A percentile compares a stretch with the other conserved stretches of the same genome.
Conservation (phyloP, 2,113 vertebrate species). For the Malaclemys terrapin region DNA sequence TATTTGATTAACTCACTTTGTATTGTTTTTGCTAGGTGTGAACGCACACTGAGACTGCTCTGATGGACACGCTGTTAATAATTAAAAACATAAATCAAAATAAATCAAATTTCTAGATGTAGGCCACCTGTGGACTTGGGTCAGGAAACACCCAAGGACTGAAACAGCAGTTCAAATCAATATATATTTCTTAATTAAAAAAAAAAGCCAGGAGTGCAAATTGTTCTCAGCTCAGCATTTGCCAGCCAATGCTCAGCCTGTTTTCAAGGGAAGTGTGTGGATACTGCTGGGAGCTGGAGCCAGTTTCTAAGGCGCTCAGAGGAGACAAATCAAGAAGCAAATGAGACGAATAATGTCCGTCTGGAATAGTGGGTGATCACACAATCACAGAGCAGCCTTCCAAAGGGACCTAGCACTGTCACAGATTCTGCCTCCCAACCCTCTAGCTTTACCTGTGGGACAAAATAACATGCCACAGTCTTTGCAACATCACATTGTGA, state of each 20-base stretch:
- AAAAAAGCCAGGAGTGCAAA: not conserved
- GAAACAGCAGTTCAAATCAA: fast-evolving
- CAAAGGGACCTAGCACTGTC: not conserved
- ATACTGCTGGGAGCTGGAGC: not conserved
- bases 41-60: not conserved
- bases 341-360: conserved; percentile 23
- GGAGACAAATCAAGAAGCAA: conserved; percentile 34
- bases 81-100: not conserved
- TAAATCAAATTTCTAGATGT: not conserved
- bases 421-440: not conserved
- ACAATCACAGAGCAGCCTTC: conserved; percentile 14
- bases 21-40: not conserved
- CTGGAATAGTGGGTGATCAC: conserved; percentile 14
- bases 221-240: conserved; percentile 2
- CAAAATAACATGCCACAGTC: not conserved
- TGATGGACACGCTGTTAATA: not conserved
- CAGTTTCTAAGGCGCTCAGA: not conserved
- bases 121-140: not conserved
- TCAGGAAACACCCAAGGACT: not conserved
- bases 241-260: conserved; percentile 1
- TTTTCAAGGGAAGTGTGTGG: conserved; percentile 17
- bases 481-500: not conserved
- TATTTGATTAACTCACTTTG: not conserved
- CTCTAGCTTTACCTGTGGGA: not conserved
- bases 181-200: not conserved